phyloP scores from a whole-genome alignment of 2,797 vertebrate species.

The Avahi laniger region DNA sequence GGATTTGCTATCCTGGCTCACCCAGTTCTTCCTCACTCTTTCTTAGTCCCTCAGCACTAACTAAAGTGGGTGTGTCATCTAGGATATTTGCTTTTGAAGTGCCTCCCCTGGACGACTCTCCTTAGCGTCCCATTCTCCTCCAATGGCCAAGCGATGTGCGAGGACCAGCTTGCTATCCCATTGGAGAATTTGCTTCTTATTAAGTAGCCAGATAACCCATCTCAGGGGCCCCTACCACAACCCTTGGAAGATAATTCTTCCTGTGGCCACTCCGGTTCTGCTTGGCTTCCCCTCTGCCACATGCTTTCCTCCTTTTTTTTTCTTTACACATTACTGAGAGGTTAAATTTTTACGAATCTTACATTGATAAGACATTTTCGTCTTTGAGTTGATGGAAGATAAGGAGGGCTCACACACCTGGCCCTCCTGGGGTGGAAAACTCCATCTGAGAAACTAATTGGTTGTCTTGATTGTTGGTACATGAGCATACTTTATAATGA shows the following conservation, averaged over 20 bases:
- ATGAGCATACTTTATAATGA: neutral
- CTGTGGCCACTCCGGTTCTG: slow-evolving; percentile 56
- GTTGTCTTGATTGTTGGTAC: slow-evolving; percentile 16
- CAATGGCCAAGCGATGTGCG: slow-evolving; percentile 55
- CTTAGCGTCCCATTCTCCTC: slow-evolving; percentile 68
- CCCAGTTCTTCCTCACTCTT: neutral
- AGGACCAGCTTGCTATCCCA: slow-evolving; percentile 42
- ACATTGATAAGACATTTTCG: slow-evolving; percentile 74
- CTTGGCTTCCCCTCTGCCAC: slow-evolving; percentile 6
- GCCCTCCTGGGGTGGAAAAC: slow-evolving; percentile 72
- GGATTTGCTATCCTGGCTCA: neutral
- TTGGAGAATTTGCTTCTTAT: slow-evolving; percentile 37
- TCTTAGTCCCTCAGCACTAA: neutral
- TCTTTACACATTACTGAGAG: slow-evolving; percentile 73
- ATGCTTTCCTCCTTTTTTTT: slow-evolving; percentile 60
- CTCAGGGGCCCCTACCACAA: neutral
- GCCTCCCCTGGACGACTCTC: slow-evolving; percentile 48
- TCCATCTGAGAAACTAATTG: slow-evolving; percentile 63
- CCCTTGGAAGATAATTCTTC: slow-evolving; percentile 35
- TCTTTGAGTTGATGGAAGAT: slow-evolving; percentile 79
- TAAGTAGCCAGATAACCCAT: neutral
- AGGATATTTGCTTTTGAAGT: slow-evolving; percentile 66
- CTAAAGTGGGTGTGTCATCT: neutral
- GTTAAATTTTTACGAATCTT: slow-evolving; percentile 86
- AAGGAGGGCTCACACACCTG: slow-evolving; percentile 74